phyloP scores from a whole-genome alignment of 2,113 vertebrate genomes.

The Scytalopus superciliaris region DNA sequence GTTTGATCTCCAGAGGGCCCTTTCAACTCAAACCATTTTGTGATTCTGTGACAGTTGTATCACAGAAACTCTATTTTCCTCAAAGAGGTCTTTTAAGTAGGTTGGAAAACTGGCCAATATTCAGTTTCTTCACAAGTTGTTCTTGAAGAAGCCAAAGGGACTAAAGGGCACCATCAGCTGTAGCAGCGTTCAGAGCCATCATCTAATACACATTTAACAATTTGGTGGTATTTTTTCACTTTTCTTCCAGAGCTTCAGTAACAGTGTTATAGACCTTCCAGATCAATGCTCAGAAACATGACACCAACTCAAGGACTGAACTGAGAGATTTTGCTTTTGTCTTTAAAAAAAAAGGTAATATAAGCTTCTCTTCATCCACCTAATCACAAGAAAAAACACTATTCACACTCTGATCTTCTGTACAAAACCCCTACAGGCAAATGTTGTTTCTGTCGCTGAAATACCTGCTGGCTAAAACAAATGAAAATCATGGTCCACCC shows the following conservation, averaged over 20 bases:
- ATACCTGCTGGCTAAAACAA: background rate
- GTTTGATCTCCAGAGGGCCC: background rate
- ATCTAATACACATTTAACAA: background rate
- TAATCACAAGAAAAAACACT: background rate
- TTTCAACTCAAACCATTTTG: background rate
- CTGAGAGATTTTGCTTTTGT: background rate
- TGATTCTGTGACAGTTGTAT: background rate
- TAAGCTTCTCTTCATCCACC: background rate
- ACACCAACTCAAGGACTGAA: background rate
- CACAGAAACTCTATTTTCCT: background rate
- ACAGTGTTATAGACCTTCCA: background rate
- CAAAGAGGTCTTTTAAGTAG: background rate
- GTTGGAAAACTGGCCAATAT: background rate
- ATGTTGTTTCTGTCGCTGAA: background rate
- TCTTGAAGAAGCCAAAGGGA: background rate
- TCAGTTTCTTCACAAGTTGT: background rate
- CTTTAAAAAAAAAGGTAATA: background rate
- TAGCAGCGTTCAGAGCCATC: background rate
- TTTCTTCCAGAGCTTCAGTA: background rate
- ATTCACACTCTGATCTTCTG: background rate
- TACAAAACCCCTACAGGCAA: background rate
- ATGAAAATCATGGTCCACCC: background rate
- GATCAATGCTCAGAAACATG: background rate
- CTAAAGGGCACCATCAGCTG: background rate
- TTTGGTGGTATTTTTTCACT: background rate